These are phyloP conservation scores for Pachliopta kotzebuea DNA, from an alignment of 2,888 invertebrate species.

Conservation along the genomic window DNA sequence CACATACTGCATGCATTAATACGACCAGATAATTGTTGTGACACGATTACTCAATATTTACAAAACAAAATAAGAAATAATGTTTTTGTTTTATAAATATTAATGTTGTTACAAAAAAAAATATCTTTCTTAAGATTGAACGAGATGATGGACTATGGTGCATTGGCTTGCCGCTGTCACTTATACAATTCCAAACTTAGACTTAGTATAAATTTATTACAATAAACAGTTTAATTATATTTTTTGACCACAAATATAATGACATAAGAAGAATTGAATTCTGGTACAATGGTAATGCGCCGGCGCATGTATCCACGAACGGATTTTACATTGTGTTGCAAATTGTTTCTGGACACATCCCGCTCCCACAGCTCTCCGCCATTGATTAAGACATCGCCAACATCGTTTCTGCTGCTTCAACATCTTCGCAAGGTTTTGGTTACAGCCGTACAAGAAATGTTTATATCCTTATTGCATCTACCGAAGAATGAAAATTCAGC, in stretches of 20 bases:
- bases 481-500: conserved; percentile 34
- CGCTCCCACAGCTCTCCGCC: conserved; percentile 58
- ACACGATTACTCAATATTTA: conserved; percentile 22
- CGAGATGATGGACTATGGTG: no score
- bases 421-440: conserved; percentile 37
- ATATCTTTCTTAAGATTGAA: no score
- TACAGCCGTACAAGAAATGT: conserved; percentile 19
- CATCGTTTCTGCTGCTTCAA: conserved; percentile 64
- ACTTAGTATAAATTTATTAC: no score
- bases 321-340: conserved; percentile 63
- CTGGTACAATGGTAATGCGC: conserved; percentile 37
- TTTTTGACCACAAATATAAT: neutral
- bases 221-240: neutral
- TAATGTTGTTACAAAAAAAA: no score
- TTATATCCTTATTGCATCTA: conserved; percentile 19
- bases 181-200: neutral
- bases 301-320: conserved; percentile 29
- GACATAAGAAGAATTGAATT: conserved; percentile 25
- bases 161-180: no score
- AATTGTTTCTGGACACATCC: conserved; percentile 73
- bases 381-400: conserved; percentile 74
- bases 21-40: conserved; percentile 35
- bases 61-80: conserved; percentile 16
- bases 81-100: conserved; percentile 1
- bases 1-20: conserved; percentile 37